Conservation (phyloP, 2,113 vertebrate genomes). For the Tretioscincus oriximinensis region DNA sequence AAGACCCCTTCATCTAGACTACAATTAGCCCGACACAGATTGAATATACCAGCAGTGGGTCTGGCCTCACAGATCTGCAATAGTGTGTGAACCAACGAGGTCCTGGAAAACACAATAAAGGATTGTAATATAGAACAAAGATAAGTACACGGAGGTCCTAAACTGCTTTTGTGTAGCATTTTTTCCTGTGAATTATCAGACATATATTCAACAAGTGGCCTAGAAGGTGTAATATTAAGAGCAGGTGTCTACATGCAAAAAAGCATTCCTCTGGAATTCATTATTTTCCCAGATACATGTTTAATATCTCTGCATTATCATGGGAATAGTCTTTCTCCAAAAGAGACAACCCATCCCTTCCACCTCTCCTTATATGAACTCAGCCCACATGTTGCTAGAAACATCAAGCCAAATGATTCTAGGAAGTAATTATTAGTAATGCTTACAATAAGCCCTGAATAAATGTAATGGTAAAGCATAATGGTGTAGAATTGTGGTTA, state of each 20-base stretch:
- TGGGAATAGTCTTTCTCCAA: slow-evolving; percentile 49
- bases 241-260: slow-evolving; percentile 7
- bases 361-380: slow-evolving; percentile 51
- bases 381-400: slow-evolving; percentile 57
- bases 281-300: slow-evolving; percentile 57
- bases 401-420: slow-evolving; percentile 70
- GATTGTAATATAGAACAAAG: too few species aligned
- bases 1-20: too few species aligned
- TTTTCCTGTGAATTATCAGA: too few species aligned
- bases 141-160: too few species aligned
- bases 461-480: slow-evolving; percentile 69
- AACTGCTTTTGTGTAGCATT: too few species aligned
- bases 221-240: neutral
- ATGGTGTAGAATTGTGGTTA: slow-evolving; percentile 76
- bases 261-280: slow-evolving; percentile 40
- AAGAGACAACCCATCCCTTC: slow-evolving; percentile 24
- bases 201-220: too few species aligned
- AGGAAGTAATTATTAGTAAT: slow-evolving; percentile 77
- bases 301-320: slow-evolving; percentile 39
- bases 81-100: too few species aligned
- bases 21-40: too few species aligned
- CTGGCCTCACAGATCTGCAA: too few species aligned
- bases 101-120: too few species aligned
- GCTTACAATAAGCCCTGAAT: slow-evolving; percentile 70
- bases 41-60: too few species aligned